phyloP scores from a whole-genome alignment of 2,113 vertebrate species.

The Hymenochirus boettgeri region DNA sequence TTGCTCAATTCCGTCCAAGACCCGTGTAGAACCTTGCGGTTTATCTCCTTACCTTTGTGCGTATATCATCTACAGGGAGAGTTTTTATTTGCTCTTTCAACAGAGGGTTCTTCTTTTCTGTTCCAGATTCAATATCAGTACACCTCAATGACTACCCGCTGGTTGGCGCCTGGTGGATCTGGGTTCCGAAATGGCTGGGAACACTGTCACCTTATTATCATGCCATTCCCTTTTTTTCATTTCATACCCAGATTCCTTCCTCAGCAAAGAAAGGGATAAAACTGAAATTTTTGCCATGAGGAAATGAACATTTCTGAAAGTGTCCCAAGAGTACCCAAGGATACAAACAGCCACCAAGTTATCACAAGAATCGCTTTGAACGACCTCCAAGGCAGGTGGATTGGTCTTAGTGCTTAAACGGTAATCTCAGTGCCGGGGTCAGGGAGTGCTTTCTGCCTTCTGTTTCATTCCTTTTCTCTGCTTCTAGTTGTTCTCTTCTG shows the following conservation, averaged over 20 bases:
- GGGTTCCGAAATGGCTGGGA: slow-evolving; percentile 72
- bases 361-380: slow-evolving; percentile 5
- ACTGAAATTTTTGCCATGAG: background rate
- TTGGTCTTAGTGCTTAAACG: background rate
- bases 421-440: too few relatives aligned
- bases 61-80: too few relatives aligned
- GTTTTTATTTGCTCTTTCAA: too few relatives aligned
- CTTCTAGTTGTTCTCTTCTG: too few relatives aligned
- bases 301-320: slow-evolving; percentile 34
- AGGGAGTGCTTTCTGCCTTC: too few relatives aligned
- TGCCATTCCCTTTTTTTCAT: slow-evolving; percentile 86
- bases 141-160: slow-evolving; percentile 79
- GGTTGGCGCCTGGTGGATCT: slow-evolving; percentile 96
- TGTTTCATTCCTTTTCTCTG: too few relatives aligned
- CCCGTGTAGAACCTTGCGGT: too few relatives aligned
- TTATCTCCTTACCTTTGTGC: too few relatives aligned
- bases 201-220: slow-evolving; percentile 55
- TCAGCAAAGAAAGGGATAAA: slow-evolving; percentile 42
- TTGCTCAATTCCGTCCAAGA: too few relatives aligned
- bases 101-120: too few relatives aligned
- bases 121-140: slow-evolving; percentile 73
- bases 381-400: slow-evolving; percentile 53
- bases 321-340: background rate
- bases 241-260: slow-evolving; percentile 66
- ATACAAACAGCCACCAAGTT: background rate